Evolutionary conservation across 2,113 vertebrate genomes (phyloP).

Genomic region (Solea solea): DNA sequence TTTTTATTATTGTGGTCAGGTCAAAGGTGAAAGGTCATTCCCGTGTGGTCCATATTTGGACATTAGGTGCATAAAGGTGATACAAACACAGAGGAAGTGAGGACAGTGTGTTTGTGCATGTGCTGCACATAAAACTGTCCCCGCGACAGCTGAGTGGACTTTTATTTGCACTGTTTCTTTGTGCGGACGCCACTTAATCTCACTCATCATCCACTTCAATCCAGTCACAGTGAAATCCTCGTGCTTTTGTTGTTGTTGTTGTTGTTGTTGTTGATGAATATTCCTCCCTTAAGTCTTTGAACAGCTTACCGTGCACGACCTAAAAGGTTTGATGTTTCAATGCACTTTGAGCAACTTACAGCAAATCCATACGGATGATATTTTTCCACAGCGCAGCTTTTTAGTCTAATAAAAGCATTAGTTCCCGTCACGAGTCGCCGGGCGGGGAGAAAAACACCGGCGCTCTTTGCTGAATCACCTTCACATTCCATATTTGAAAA

Average conservation of each 20-base stretch:
- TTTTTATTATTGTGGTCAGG: no score
- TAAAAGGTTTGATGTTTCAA: constrained; percentile 37
- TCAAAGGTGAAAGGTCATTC: no score
- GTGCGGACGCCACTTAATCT: no score
- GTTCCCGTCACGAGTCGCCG: constrained; percentile 18
- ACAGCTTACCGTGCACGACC: background rate
- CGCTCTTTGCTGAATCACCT: background rate
- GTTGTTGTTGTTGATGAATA: background rate
- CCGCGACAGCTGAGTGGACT: no score
- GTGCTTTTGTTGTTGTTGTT: no score
- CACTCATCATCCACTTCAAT: background rate
- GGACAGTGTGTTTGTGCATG: no score
- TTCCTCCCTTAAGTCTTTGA: background rate
- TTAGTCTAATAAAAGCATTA: constrained; percentile 43
- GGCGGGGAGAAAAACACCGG: background rate
- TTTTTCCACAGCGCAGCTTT: constrained; percentile 33
- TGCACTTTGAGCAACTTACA: constrained; percentile 41
- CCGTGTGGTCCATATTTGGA: no score
- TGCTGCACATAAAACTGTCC: no score
- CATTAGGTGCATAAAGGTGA: no score
- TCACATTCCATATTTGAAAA: background rate
- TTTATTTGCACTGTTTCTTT: background rate
- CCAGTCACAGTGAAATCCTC: background rate
- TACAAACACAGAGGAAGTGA: no score
- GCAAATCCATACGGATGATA: constrained; percentile 24